Percentiles rank a stretch among this genome's conserved stretches.
phyloP scores from a whole-genome alignment of 2,888 invertebrate species.

The Tortrix viridana region DNA sequence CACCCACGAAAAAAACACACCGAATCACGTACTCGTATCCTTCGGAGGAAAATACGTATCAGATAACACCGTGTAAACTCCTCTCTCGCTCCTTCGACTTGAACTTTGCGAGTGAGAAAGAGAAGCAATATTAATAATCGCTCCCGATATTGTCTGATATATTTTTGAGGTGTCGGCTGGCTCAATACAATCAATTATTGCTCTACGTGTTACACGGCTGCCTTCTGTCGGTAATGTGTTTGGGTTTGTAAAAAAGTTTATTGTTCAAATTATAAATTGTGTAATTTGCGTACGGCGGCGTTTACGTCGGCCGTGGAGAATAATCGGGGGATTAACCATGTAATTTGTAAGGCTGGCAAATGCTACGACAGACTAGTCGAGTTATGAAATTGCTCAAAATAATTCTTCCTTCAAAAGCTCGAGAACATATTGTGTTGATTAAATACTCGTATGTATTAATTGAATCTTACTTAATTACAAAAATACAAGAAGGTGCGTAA shows the following conservation, averaged over 20 bases:
- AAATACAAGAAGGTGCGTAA: too few species aligned
- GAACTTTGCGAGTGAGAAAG: constrained; percentile 47
- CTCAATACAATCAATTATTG: constrained; percentile 82
- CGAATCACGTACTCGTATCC: constrained; percentile 82
- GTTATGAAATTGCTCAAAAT: constrained; percentile 13
- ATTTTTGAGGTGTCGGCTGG: constrained; percentile 75
- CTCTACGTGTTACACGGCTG: constrained; percentile 74
- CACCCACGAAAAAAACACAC: constrained; percentile 80
- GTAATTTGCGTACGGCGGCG: constrained; percentile 48
- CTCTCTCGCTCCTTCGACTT: constrained; percentile 58
- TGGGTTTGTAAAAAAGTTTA: constrained; percentile 63
- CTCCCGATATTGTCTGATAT: constrained; percentile 60
- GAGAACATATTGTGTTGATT: too few species aligned
- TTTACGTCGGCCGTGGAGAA: constrained; percentile 28
- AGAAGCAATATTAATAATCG: constrained; percentile 68
- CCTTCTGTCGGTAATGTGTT: constrained; percentile 74
- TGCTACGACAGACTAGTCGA: constrained; percentile 43
- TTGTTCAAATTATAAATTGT: constrained; percentile 66
- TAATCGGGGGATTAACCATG: constrained; percentile 45
- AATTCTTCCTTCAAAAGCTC: background rate
- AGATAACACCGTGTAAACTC: constrained; percentile 66
- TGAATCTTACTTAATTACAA: too few species aligned
- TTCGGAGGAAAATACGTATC: constrained; percentile 82
- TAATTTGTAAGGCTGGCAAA: constrained; percentile 56
- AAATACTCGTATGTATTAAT: too few species aligned